A percentile compares a stretch with the other conserved stretches of the same genome.
phyloP scores from a whole-genome alignment of 2,888 invertebrate species.

The Lycaena phlaeas region DNA sequence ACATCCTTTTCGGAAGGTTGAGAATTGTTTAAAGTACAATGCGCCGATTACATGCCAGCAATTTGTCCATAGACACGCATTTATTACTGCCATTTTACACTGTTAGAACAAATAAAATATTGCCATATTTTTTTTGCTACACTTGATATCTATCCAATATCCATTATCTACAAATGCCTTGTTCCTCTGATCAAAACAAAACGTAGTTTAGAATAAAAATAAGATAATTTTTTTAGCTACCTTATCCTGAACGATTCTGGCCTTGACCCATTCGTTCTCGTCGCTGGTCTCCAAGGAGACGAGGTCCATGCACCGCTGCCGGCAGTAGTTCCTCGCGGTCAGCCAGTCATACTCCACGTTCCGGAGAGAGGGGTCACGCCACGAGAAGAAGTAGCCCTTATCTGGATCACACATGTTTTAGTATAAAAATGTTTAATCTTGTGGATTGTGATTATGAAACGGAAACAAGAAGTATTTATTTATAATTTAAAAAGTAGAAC shows the following conservation, averaged over 20 bases:
- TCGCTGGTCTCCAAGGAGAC: constrained; percentile 88
- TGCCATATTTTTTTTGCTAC: no score
- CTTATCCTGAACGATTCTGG: constrained; percentile 82
- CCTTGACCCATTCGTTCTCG: constrained; percentile 91
- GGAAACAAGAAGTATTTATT: no score
- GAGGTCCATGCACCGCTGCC: constrained; percentile 92
- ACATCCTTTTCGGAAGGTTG: constrained; percentile 6
- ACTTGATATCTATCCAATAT: no score
- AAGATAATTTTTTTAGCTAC: no score
- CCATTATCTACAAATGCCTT: no score
- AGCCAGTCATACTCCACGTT: constrained; percentile 89
- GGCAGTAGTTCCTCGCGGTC: constrained; percentile 87
- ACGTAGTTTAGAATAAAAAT: no score
- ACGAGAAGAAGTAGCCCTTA: constrained; percentile 90
- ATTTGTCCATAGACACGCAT: background rate
- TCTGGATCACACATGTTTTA: constrained; percentile 38
- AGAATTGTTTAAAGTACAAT: constrained; percentile 6
- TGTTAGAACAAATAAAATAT: no score
- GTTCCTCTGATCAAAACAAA: no score
- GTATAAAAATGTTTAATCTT: no score
- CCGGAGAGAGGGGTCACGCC: constrained; percentile 83
- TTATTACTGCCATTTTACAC: background rate
- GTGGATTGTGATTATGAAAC: no score
- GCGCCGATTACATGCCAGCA: background rate
- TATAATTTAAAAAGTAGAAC: no score